phyloP scores from a whole-genome alignment of 2,113 vertebrate genomes.

The Entosphenus tridentatus region DNA sequence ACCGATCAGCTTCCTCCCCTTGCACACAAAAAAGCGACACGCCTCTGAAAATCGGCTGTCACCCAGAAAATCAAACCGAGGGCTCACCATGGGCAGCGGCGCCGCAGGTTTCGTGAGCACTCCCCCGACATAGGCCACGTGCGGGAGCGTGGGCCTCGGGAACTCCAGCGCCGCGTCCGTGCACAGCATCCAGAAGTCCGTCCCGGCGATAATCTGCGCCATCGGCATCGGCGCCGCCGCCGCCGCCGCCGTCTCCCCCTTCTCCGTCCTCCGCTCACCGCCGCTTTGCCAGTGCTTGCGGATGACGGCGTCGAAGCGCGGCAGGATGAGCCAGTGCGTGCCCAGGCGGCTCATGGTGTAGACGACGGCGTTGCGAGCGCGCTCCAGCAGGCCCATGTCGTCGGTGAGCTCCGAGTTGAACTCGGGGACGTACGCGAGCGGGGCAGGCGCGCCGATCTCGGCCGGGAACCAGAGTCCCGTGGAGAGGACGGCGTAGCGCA shows the following conservation, averaged over 20 bases:
- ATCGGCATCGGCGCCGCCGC: constrained; percentile 49
- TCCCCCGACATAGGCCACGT: constrained; percentile 90
- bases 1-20: no score
- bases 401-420: constrained; percentile 95
- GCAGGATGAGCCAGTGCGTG: constrained; percentile 64
- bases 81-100: constrained; percentile 68
- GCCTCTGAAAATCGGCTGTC: no score
- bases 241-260: no score
- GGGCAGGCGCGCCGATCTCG: constrained; percentile 78
- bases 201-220: constrained; percentile 69
- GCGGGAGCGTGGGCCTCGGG: constrained; percentile 75
- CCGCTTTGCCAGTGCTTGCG: constrained; percentile 26
- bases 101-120: constrained; percentile 69
- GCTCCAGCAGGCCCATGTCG: constrained; percentile 55
- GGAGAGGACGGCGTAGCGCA: constrained; percentile 77
- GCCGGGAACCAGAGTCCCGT: constrained; percentile 96
- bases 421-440: constrained; percentile 74
- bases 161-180: constrained; percentile 91
- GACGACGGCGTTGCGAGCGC: constrained; percentile 58
- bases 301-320: constrained; percentile 88
- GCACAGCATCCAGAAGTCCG: constrained; percentile 89
- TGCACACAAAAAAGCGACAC: no score
- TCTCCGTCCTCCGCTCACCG: no score
- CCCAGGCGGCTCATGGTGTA: constrained; percentile 75
- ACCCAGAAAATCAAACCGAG: no score